Evolutionary conservation across 2,113 vertebrate species (phyloP), one percentile per base, ranked within the genome.

Genomic region (Tragelaphus imberbis): DNA sequence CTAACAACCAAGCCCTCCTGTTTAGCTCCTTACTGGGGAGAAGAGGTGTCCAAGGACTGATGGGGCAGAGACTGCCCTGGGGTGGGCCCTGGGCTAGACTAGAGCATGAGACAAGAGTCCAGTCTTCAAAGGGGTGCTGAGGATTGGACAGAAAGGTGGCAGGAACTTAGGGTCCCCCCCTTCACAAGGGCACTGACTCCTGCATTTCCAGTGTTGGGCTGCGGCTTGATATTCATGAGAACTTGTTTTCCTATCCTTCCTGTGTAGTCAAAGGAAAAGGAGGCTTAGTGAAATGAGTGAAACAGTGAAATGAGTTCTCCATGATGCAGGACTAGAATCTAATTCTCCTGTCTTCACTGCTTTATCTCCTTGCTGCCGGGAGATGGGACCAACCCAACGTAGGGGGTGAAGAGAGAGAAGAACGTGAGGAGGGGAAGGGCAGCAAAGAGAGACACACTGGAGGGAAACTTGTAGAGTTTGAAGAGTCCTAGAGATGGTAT

Each of bases 141-240:
- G 49, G 28, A 56, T 27, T 14, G 49, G 65, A 63, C 79, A 27
- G 94, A 51, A 40, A 30, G 47, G 44, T 7, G 51, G 61, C 27
- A 23, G 27, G 65, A 47, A 13, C 36, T 51, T 3, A 10, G 30
- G 33, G 25, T 13, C 40, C 17, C 7, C 7, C 3, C 30, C n/a
- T 1, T 23, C 51, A 44, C 28, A 1, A 0, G 17, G 19, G 75
- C 14, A 16, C 71, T 21, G 40, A 40, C 0, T 3, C 53, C 88
- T 55, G 5, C 3, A 1, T 94, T 33, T 77, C 59, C 19, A 5
- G 7, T 2, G 1, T 55, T 56, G 77, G 44, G 77, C 58, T 89
- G 25, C 16, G 12, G 15, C 21, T 75, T 36, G 21, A 5, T 53
- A 16, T 27, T 63, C 49, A 36, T 1, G 58, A 47, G 65, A 71